Percentiles rank a stretch among this genome's conserved stretches.
Conservation (phyloP, 2,888 invertebrate species). For the Argynnis bischoffii region DNA sequence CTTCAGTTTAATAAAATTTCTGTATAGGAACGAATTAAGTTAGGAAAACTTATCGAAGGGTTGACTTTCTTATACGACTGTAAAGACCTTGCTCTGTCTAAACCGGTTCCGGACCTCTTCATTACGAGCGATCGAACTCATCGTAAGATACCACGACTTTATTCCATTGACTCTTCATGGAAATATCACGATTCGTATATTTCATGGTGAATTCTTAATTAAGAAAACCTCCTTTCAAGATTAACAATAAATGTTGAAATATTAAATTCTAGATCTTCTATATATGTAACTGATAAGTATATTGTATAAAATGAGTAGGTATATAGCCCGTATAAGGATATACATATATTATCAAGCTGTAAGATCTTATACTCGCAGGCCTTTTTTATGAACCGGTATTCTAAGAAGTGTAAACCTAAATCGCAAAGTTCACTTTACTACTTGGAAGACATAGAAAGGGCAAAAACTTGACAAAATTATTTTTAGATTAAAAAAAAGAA, state of each 20-base stretch:
- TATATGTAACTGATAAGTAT: too few relatives aligned
- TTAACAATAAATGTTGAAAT: slow-evolving; percentile 8
- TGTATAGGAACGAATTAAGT: not conserved
- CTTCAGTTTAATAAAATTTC: not conserved
- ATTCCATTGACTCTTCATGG: slow-evolving; percentile 37
- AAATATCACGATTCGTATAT: slow-evolving; percentile 38
- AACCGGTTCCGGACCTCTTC: slow-evolving; percentile 66
- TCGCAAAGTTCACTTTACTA: not conserved
- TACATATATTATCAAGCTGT: too few relatives aligned
- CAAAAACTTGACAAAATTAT: not conserved
- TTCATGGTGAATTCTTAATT: slow-evolving; percentile 36
- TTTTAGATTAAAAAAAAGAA: not conserved
- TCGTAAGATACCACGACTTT: slow-evolving; percentile 45
- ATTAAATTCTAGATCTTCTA: not conserved
- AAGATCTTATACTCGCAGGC: not conserved
- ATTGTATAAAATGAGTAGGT: too few relatives aligned
- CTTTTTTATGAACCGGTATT: not conserved
- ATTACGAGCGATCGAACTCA: slow-evolving; percentile 49
- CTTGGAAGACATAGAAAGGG: not conserved
- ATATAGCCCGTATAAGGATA: too few relatives aligned
- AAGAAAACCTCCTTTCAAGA: slow-evolving; percentile 22
- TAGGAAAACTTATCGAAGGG: slow-evolving; percentile 34
- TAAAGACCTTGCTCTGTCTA: slow-evolving; percentile 44
- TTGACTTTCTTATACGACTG: slow-evolving; percentile 28
- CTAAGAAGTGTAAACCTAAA: slow-evolving; percentile 12